Percentiles rank a stretch among this genome's conserved stretches.
Evolutionary conservation across 2,113 vertebrate genomes (phyloP).

Genomic region (Oreochromis tanganicae): DNA sequence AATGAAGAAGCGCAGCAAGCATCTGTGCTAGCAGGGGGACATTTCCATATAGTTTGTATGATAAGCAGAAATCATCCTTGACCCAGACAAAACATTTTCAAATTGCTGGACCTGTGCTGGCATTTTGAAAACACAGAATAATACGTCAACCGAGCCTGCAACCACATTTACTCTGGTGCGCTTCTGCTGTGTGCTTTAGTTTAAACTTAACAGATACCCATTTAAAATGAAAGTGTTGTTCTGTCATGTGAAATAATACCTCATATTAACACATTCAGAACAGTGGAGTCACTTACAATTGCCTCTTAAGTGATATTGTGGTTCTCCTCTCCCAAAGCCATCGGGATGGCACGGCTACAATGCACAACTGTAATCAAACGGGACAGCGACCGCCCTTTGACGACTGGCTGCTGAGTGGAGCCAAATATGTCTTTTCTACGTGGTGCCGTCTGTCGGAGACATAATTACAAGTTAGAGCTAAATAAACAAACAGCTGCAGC

Average conservation of each 20-base stretch:
- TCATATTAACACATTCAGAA: neutral
- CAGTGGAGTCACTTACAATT: conserved; percentile 20
- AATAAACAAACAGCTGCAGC: conserved; percentile 69
- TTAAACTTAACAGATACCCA: neutral
- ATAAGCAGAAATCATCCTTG: conserved; percentile 45
- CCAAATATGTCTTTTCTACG: conserved; percentile 47
- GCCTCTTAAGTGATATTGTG: conserved; percentile 23
- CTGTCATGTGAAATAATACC: neutral
- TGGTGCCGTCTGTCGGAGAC: conserved; percentile 47
- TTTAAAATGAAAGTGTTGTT: conserved; percentile 10
- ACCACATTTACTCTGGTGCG: neutral
- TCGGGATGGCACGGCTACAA: conserved; percentile 12
- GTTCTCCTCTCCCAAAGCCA: neutral
- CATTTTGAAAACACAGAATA: neutral
- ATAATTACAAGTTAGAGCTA: conserved; percentile 63
- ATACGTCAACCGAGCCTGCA: neutral
- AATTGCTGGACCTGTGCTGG: neutral
- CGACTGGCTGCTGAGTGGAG: conserved; percentile 39
- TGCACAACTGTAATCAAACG: conserved; percentile 47
- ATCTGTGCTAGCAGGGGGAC: neutral
- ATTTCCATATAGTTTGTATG: conserved; percentile 55
- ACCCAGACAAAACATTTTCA: conserved; percentile 34
- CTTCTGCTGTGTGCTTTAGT: neutral
- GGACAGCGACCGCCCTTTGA: conserved; percentile 42
- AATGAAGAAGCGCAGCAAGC: conserved; percentile 43